Percentiles rank a stretch among this genome's conserved stretches.
These are phyloP conservation scores for Chelidonichthys spinosus DNA, from an alignment of 2,797 vertebrate species.

Conservation along the genomic window DNA sequence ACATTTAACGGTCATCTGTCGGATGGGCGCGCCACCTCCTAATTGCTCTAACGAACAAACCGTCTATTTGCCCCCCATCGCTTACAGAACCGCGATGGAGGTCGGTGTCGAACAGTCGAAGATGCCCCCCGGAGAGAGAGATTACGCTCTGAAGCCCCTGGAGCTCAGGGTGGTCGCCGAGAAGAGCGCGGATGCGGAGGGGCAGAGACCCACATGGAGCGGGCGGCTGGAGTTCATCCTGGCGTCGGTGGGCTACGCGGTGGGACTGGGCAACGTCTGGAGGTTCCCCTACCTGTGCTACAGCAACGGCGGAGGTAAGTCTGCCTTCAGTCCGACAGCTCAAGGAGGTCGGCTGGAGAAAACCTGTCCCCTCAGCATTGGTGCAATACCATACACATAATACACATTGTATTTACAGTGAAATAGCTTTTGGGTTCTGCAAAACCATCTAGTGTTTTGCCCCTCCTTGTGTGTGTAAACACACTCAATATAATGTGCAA, in stretches of 20 bases:
- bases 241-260: conserved; percentile 82
- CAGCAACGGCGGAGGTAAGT: conserved; percentile 84
- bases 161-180: not conserved
- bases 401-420: not conserved
- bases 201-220: conserved; percentile 78
- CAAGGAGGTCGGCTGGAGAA: not conserved
- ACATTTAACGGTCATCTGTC: not conserved
- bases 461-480: not conserved
- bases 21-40: not conserved
- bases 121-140: conserved; percentile 19
- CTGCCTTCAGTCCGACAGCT: not conserved
- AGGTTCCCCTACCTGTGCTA: conserved; percentile 87
- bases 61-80: not conserved
- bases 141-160: conserved; percentile 8
- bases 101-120: conserved; percentile 11
- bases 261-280: conserved; percentile 85
- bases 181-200: not conserved
- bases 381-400: not conserved
- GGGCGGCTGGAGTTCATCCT: conserved; percentile 83
- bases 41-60: not conserved
- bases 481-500: not conserved
- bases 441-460: not conserved
- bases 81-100: conserved; percentile 57
- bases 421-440: not conserved
- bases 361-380: too few species aligned